Evolutionary conservation across 2,113 vertebrate species (phyloP).

Genomic region (Dicaeum eximium): DNA sequence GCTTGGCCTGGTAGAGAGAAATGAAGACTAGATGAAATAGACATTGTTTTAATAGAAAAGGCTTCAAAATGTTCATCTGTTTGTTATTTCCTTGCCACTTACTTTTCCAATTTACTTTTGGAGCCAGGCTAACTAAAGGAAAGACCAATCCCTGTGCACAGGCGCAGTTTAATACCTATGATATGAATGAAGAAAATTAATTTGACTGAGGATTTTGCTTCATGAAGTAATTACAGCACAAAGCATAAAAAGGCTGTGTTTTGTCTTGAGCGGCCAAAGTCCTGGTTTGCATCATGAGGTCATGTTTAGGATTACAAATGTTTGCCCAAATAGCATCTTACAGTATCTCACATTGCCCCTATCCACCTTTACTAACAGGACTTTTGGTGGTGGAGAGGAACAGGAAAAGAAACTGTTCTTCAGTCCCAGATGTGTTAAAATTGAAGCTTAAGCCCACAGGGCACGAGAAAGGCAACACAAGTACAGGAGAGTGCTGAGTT

Average conservation of each 20-base stretch:
- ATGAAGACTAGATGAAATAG: neutral
- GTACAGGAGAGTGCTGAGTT: neutral
- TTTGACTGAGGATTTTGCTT: conserved; percentile 47
- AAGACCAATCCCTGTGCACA: neutral
- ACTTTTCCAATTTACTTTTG: conserved; percentile 10
- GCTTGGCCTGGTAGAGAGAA: neutral
- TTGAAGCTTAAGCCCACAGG: neutral
- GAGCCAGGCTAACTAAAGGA: neutral
- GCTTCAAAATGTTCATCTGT: neutral
- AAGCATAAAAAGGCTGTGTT: conserved; percentile 40
- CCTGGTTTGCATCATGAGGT: neutral
- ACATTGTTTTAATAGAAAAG: neutral
- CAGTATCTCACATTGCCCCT: neutral
- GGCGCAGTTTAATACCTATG: neutral
- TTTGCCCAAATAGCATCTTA: neutral
- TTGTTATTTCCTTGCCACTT: conserved; percentile 8
- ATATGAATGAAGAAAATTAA: conserved; percentile 28
- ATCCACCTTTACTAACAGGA: neutral
- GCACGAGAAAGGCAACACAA: fast-evolving
- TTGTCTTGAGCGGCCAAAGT: neutral
- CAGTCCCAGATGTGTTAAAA: neutral
- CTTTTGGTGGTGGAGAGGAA: neutral
- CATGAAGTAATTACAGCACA: conserved; percentile 39
- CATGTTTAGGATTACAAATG: neutral
- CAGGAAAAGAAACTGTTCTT: neutral